Base-by-base conservation (phyloP, 2,797 vertebrate genomes). In the Microtus californicus region DNA sequence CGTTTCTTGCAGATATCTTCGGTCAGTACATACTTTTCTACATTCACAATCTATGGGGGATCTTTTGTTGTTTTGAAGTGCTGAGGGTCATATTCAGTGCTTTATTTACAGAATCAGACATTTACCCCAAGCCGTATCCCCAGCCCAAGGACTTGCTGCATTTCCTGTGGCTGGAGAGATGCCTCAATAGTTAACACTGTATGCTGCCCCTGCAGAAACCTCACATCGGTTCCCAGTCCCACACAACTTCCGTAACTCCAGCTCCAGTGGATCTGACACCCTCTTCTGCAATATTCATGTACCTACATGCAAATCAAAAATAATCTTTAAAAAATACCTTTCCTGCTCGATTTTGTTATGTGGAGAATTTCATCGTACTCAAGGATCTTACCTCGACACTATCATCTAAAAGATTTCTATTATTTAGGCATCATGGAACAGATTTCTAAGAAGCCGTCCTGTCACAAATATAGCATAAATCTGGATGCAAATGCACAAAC, bases 361-460 rank as follows among this genome's bases (percentile, higher is more conserved):
- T 86, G 71, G 63, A 92, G 67, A 95, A 91, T 83, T 17, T 19
- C 23, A 27, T 29, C 59, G 12, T 92, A 67, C 65, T 85, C 3
- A 31, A 89, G 74, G 23, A 86, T 78, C 48, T 71, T 92, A 85
- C 9, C 31, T 6, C 2, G 82, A 81, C 5, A n/a, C 17, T 89
- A 40, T 29, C 31, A 43, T 90, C 61, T 85, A 61, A 80, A 88
- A 87, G 31, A 93, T 76, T 43, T 96, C 43, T 81, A 48, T 48
- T 48, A 48, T 48, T 87, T 89, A 87, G 34, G 5, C n/a, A 69
- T 56, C 51, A 92, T 3, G 1, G 34, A 93, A 88, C 19, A 92
- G n/a, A 14, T 69, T 71, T 95, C 37, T 67, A 80, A 95, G 43
- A 80, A 89, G 90, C 17, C 79, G 78, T 56, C 29, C 59, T 73